Evolutionary conservation across 2,797 vertebrate species (phyloP).

Genomic region (Gila robusta): DNA sequence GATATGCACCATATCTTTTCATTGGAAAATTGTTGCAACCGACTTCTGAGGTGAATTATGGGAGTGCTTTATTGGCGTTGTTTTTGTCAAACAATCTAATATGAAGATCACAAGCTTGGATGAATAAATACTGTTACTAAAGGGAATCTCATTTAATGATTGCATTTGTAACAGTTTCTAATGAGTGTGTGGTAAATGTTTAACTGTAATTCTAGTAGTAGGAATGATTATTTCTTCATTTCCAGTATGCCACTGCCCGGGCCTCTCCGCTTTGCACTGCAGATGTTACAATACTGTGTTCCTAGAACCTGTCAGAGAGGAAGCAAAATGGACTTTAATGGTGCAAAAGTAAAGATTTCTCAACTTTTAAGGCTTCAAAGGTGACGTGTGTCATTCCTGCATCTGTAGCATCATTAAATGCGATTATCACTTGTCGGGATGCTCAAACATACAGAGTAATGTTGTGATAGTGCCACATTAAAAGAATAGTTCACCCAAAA

Average conservation of each 20-base stretch:
- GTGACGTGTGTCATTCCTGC: background rate
- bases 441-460: background rate
- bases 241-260: constrained; percentile 92
- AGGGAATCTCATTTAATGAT: background rate
- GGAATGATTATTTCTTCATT: constrained; percentile 85
- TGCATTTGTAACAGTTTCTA: background rate
- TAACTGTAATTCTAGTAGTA: background rate
- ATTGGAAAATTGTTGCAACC: background rate
- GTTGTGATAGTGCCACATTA: background rate
- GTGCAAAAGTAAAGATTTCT: background rate
- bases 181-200: background rate
- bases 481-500: too few relatives aligned
- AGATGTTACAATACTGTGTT: constrained; percentile 95
- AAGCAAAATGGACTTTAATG: background rate
- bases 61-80: constrained; percentile 6
- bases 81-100: background rate
- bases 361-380: background rate
- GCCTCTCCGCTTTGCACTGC: constrained; percentile 92
- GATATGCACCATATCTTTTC: too few relatives aligned
- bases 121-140: constrained; percentile 1
- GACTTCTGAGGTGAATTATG: too few relatives aligned
- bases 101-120: background rate
- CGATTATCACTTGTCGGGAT: background rate
- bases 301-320: constrained; percentile 79
- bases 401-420: background rate